These are phyloP conservation scores for Gadopsis marmoratus DNA, from an alignment of 2,797 vertebrate species.

Conservation along the genomic window DNA sequence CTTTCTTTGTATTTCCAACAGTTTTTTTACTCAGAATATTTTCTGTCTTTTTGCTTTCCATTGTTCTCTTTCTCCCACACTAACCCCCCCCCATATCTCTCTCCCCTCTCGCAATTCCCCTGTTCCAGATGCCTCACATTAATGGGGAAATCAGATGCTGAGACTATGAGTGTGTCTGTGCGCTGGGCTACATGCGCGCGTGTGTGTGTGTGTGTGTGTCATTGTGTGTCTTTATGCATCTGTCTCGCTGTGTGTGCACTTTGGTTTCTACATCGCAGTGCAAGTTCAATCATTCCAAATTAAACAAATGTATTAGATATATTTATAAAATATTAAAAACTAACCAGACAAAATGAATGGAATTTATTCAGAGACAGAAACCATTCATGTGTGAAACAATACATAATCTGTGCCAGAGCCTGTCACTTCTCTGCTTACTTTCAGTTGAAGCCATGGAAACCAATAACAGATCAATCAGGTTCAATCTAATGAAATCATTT, in stretches of 20 bases:
- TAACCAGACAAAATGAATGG: not conserved
- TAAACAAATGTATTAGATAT: not conserved
- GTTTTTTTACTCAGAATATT: slow-evolving; percentile 1
- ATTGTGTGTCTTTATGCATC: slow-evolving; percentile 3
- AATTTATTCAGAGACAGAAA: slow-evolving; percentile 14
- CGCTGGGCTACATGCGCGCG: not conserved
- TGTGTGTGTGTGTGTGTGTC: not conserved
- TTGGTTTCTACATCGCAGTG: slow-evolving; percentile 7
- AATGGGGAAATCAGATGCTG: slow-evolving; percentile 72
- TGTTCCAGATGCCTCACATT: slow-evolving; percentile 58
- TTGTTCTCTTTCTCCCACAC: slow-evolving; percentile 34
- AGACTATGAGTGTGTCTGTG: slow-evolving; percentile 27
- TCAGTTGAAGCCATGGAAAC: slow-evolving; percentile 31
- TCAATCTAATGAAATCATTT: not conserved
- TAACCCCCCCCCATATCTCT: not conserved
- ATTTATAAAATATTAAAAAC: not conserved
- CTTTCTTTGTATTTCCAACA: not conserved
- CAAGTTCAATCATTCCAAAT: slow-evolving; percentile 4
- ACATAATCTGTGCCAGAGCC: slow-evolving; percentile 4
- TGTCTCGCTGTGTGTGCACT: not conserved
- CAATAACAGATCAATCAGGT: not conserved
- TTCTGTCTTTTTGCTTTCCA: slow-evolving; percentile 1
- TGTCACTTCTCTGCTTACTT: not conserved
- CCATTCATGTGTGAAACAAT: slow-evolving; percentile 5
- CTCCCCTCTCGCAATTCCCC: slow-evolving; percentile 47